phyloP scores from a whole-genome alignment of 1,140 invertebrate genomes.

The Trachymyrmex septentrionalis region DNA sequence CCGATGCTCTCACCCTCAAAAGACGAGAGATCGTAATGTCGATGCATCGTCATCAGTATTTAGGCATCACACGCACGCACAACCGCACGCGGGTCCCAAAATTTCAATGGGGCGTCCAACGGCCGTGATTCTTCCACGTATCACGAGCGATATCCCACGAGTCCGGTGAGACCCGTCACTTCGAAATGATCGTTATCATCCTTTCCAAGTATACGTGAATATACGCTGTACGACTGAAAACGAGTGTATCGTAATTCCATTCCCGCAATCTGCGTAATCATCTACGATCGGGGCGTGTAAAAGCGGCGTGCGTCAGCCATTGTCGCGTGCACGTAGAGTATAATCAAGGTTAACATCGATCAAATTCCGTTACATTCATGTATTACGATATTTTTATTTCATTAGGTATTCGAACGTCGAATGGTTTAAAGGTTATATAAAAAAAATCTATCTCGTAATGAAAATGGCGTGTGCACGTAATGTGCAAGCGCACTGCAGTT shows the following conservation, averaged over 20 bases:
- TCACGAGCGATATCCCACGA: conserved; percentile 72
- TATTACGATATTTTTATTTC: conserved; percentile 57
- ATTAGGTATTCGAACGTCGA: not conserved
- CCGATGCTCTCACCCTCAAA: not conserved
- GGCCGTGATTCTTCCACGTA: conserved; percentile 78
- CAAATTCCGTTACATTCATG: conserved; percentile 48
- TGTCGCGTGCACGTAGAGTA: conserved; percentile 43
- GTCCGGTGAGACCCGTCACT: conserved; percentile 25
- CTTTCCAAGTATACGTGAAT: conserved; percentile 56
- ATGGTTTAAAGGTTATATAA: not conserved
- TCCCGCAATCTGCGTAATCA: conserved; percentile 60
- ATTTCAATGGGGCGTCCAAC: conserved; percentile 77
- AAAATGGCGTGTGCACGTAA: not conserved
- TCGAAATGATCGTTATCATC: conserved; percentile 55
- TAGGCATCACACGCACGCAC: conserved; percentile 69
- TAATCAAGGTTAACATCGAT: conserved; percentile 59
- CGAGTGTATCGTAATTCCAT: conserved; percentile 61
- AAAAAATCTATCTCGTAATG: not conserved
- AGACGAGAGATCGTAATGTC: conserved; percentile 56
- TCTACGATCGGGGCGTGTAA: conserved; percentile 55
- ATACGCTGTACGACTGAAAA: conserved; percentile 57
- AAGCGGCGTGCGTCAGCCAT: conserved; percentile 29
- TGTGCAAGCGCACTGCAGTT: not conserved
- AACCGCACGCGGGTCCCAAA: conserved; percentile 75
- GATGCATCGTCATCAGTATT: conserved; percentile 80